Conservation (phyloP, 2,113 vertebrate genomes). For the Aptenodytes forsteri region DNA sequence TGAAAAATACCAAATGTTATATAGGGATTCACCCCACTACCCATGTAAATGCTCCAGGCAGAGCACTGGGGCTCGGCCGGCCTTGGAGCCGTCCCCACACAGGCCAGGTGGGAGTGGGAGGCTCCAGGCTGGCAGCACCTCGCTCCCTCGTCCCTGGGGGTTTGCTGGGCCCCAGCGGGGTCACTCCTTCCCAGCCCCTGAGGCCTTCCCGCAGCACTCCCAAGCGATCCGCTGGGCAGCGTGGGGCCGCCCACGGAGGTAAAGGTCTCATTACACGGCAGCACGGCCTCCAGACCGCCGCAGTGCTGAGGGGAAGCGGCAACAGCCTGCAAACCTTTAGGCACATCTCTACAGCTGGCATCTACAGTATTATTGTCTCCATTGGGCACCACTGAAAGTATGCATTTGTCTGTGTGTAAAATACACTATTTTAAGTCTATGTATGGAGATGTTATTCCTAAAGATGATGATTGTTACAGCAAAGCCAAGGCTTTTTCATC, state of each 20-base stretch:
- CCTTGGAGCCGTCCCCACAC: fast-evolving
- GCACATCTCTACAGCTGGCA: no score
- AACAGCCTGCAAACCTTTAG: no score
- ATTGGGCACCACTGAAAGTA: no score
- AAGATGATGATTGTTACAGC: no score
- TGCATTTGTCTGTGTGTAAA: no score
- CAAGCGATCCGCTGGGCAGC: background rate
- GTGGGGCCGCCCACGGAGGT: fast-evolving
- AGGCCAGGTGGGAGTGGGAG: background rate
- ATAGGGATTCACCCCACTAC: fast-evolving
- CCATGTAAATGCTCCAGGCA: fast-evolving
- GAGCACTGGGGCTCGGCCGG: background rate
- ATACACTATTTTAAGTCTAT: no score
- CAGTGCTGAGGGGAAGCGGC: no score
- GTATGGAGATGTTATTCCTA: no score
- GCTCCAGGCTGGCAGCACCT: background rate
- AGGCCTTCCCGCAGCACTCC: background rate
- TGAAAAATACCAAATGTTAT: background rate
- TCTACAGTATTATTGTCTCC: no score
- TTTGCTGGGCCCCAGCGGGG: background rate
- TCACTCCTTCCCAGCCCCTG: background rate
- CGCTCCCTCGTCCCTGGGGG: background rate
- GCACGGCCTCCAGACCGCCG: background rate
- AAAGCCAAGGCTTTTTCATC: background rate
- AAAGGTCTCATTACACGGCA: fast-evolving